phyloP scores from a whole-genome alignment of 2,113 vertebrate species.

The Amblyopsis rosae region DNA sequence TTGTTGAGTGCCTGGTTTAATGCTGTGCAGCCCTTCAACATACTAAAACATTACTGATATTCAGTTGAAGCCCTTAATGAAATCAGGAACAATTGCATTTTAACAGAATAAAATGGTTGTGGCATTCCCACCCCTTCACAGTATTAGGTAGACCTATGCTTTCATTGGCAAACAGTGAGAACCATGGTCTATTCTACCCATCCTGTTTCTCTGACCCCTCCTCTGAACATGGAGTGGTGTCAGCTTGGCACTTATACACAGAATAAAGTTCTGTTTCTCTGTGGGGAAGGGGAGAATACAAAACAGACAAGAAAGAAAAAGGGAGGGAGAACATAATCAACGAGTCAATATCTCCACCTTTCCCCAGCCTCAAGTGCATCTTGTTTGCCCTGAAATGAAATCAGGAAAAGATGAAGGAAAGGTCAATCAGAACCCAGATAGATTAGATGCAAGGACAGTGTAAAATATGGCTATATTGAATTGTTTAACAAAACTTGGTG shows the following conservation, averaged over 20 bases:
- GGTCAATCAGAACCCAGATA: slow-evolving; percentile 7
- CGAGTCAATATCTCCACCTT: slow-evolving; percentile 66
- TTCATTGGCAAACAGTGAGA: slow-evolving; percentile 12
- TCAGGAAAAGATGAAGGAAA: slow-evolving; percentile 16
- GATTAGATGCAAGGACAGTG: slow-evolving; percentile 11
- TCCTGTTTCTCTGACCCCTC: slow-evolving; percentile 21
- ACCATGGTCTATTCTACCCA: slow-evolving; percentile 22
- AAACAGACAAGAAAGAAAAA: slow-evolving; percentile 44
- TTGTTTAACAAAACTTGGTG: slow-evolving; percentile 4
- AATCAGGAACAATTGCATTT: slow-evolving; percentile 34
- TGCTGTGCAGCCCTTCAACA: slow-evolving; percentile 20
- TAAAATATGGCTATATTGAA: neutral
- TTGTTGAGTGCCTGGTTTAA: slow-evolving; percentile 8
- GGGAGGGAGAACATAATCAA: slow-evolving; percentile 61
- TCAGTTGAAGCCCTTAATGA: slow-evolving; percentile 62
- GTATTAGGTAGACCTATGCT: slow-evolving; percentile 24
- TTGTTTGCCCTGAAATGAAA: slow-evolving; percentile 69
- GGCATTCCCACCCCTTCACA: slow-evolving; percentile 25
- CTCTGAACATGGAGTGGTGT: neutral
- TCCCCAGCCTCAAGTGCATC: slow-evolving; percentile 69
- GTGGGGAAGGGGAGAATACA: slow-evolving; percentile 30
- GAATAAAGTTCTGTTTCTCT: slow-evolving; percentile 44
- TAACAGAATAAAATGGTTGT: slow-evolving; percentile 13
- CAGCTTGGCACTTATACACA: slow-evolving; percentile 23
- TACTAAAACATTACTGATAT: slow-evolving; percentile 42